Evolutionary conservation across 2,888 invertebrate genomes (phyloP).

Genomic region (Ctenicera cuprea): DNA sequence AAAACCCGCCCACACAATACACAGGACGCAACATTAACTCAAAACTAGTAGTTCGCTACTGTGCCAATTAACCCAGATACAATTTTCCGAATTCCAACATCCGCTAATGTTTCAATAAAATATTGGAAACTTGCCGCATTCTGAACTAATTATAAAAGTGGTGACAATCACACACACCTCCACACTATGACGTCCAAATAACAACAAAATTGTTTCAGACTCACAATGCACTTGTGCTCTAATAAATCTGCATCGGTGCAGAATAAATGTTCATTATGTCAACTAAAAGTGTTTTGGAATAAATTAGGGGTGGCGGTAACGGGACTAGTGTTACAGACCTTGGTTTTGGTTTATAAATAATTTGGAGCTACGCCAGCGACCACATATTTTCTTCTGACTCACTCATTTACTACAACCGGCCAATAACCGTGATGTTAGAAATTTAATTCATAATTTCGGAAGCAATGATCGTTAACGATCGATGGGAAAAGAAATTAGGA

Average conservation of each 20-base stretch:
- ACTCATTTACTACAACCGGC: conserved; percentile 52
- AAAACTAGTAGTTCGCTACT: too few relatives aligned
- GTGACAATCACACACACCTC: too few relatives aligned
- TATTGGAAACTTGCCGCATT: too few relatives aligned
- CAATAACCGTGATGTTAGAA: conserved; percentile 51
- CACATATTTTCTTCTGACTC: conserved; percentile 55
- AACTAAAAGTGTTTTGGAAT: conserved; percentile 10
- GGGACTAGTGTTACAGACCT: conserved; percentile 37
- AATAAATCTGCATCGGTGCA: conserved; percentile 25
- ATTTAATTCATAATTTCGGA: conserved; percentile 38
- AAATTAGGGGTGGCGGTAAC: conserved; percentile 28
- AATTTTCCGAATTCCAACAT: too few relatives aligned
- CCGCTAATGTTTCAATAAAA: too few relatives aligned
- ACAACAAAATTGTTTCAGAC: background rate
- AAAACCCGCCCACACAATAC: background rate
- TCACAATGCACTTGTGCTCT: background rate
- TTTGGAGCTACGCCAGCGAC: conserved; percentile 54
- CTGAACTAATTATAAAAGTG: too few relatives aligned
- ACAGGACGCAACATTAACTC: background rate
- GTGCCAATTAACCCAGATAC: too few relatives aligned
- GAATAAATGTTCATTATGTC: conserved; percentile 11
- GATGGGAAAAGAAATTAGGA: background rate
- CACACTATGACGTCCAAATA: background rate
- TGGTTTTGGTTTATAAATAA: conserved; percentile 52
- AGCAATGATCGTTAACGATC: background rate